These are phyloP conservation scores for Psittacula echo DNA, from an alignment of 2,797 vertebrate species.

Conservation along the genomic window DNA sequence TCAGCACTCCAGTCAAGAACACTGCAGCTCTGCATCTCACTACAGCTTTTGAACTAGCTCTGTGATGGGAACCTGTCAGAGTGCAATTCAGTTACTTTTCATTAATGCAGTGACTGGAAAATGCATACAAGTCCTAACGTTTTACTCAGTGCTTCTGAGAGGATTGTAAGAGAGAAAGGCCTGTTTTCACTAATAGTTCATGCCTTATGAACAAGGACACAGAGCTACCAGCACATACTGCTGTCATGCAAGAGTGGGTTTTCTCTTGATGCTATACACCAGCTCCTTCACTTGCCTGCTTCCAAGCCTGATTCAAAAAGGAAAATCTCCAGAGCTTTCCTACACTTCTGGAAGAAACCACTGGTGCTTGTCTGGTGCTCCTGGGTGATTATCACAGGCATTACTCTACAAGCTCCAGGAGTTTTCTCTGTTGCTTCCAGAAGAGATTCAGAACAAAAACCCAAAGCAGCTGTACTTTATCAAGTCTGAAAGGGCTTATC, in stretches of 20 bases:
- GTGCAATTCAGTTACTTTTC: not conserved
- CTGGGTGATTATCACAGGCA: not conserved
- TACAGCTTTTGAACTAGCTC: not conserved
- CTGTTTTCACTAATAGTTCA: conserved; percentile 24
- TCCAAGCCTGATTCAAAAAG: not conserved
- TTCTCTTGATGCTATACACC: not conserved
- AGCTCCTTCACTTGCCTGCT: not conserved
- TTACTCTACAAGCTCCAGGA: not conserved
- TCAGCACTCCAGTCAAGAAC: not conserved
- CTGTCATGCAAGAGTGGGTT: not conserved
- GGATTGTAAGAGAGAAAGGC: not conserved
- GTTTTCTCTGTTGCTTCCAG: not conserved
- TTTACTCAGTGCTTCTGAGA: not conserved
- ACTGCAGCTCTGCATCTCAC: not conserved
- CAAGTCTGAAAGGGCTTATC: not conserved
- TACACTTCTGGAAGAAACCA: not conserved
- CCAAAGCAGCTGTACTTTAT: not conserved
- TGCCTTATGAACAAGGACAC: not conserved
- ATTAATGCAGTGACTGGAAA: not conserved
- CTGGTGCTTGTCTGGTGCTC: not conserved
- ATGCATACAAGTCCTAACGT: not conserved
- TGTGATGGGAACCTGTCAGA: not conserved
- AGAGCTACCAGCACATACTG: not conserved
- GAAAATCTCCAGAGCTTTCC: not conserved
- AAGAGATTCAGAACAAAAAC: conserved; percentile 19